Evolutionary conservation across 2,888 invertebrate species (phyloP), one percentile per base, ranked within the genome.

Genomic region (Drosophila trichaetosa): DNA sequence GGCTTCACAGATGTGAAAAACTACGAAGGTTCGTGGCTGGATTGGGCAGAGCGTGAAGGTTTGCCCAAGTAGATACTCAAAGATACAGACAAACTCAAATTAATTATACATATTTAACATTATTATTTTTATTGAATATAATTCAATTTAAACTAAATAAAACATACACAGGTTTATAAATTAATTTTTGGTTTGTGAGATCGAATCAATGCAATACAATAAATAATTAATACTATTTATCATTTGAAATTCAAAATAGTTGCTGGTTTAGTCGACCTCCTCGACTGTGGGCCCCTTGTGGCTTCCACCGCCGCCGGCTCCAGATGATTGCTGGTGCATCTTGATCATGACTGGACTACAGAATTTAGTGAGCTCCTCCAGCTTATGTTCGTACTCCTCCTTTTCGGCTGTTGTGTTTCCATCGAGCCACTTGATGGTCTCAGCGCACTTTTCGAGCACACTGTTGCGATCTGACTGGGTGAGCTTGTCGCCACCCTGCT

Each of bases 391-490:
- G 78, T 95, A 95, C 83, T 97, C 97, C 6, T 95, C 95, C 87
- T 96, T 96, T 54, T 96, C 95, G 2, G 97, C 97, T 34, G 96
- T 94, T 2, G 95, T 95, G 90, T 98, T 97, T 42, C 93, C 93
- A 83, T 98, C 98, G 73, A 97, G 92, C 97, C 97, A 97, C 61
- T 93, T 94, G 58, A 97, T 92, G 38, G 95, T 94, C 56, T 95
- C 95, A 0, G 95, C 95, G 84, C 95, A 95, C 89, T 95, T 95
- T 69, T 95, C 74, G 4, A 84, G 49, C 2, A 84, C 60, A 10
- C 53, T 70, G 54, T 53, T 69, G 34, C 70, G 70, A 7, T 83
- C 82, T 1, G 72, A 38, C 31, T 42, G 46, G 34, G 74, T 46
- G 21, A 82, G 70, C 40, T 95, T 96, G 57, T 94, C 94, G 0